phyloP scores from a whole-genome alignment of 2,113 vertebrate species.

The Otus sunia region DNA sequence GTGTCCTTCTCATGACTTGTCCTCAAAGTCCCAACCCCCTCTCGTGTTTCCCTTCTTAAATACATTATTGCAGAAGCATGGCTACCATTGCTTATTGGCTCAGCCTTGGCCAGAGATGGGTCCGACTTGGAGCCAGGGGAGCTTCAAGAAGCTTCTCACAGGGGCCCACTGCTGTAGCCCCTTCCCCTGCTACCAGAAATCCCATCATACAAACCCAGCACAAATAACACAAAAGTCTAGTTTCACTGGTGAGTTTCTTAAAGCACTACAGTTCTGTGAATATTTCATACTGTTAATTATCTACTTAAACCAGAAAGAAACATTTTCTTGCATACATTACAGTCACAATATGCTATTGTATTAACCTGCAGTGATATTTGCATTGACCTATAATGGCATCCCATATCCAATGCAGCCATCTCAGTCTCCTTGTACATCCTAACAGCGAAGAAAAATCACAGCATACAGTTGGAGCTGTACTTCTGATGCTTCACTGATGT shows the following conservation, averaged over 20 bases:
- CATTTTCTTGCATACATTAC: background rate
- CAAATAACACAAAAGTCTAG: background rate
- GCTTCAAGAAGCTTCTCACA: too few relatives aligned
- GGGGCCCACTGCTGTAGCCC: too few relatives aligned
- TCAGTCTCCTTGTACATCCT: background rate
- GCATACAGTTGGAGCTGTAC: background rate
- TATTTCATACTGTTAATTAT: background rate
- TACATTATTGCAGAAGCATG: too few relatives aligned
- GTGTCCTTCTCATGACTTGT: too few relatives aligned
- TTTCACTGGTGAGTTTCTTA: background rate
- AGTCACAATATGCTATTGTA: background rate
- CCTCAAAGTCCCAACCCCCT: too few relatives aligned
- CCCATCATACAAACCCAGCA: too few relatives aligned
- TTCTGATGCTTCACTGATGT: background rate
- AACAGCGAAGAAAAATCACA: background rate
- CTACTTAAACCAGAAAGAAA: background rate
- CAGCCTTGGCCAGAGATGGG: too few relatives aligned
- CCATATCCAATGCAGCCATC: fast-evolving
- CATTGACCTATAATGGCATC: background rate
- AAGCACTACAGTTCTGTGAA: background rate
- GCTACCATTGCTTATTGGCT: too few relatives aligned
- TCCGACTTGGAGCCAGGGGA: too few relatives aligned
- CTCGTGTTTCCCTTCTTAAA: too few relatives aligned
- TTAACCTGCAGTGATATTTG: background rate
- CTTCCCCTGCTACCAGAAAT: too few relatives aligned